Base-by-base conservation (phyloP, 2,888 invertebrate species). In the Aquatica leii region DNA sequence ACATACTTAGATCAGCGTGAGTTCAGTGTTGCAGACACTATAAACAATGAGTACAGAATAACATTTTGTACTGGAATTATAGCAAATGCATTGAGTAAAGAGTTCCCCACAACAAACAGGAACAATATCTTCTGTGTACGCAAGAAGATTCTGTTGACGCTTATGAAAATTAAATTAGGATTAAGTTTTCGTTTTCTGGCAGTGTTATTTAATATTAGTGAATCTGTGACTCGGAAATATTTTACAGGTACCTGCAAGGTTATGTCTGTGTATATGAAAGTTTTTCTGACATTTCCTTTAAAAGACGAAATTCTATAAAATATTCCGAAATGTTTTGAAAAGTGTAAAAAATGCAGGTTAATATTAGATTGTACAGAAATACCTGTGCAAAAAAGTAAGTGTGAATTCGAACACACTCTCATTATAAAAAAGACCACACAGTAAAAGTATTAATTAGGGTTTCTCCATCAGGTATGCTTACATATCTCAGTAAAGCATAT, bases 121-220 rank as follows among this genome's bases (percentile, higher is more conserved):
- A 31, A 31, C 31, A 31, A 31, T 31, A 31, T 31, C 31, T 43
- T 43, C 41, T 43, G 41, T 43, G 14, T 43, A 15, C 14, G 41
- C 41, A 43, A 43, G 14, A 43, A 17, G 41, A 43, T 43, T 43
- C 17, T 43, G 41, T 43, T 40, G 14, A 43, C 41, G 8, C 17
- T 43, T 17, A 43, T 43, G 41, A 43, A 43, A 43, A 12, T 43
- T 43, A 43, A 43, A 14, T 43, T 43, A 43, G 41, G n/a, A 43
- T 43, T 43, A 43, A 43, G 41, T 43, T 43, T 43, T 43, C 41
- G 41, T 14, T 43, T 43, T 43, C 41, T 43, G 17, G n/a, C 41
- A 43, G 14, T 43, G 14, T 43, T 43, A 43, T 43, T 43, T 43
- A 43, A 43, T 43, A 43, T 43, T 12, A 43, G 14, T 43, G 41